phyloP scores from a whole-genome alignment of 2,888 invertebrate species.

The Aphidius colemani region DNA sequence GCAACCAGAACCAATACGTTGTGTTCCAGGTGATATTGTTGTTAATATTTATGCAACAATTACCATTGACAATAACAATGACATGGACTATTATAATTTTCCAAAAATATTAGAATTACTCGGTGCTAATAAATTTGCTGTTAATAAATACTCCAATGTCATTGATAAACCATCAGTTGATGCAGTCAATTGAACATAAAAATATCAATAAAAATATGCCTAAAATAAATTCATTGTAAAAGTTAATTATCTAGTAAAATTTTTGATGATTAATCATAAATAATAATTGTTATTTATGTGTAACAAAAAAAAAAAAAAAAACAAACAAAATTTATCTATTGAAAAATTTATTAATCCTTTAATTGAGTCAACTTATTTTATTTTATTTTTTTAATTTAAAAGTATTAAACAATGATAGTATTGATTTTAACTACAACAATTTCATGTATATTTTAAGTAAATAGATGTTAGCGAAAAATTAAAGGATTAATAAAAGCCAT shows the following conservation, averaged over 20 bases:
- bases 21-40: constrained; percentile 53
- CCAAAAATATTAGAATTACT: constrained; percentile 36
- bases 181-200: neutral
- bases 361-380: neutral
- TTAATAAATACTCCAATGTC: constrained; percentile 28
- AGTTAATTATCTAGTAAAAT: too few species aligned
- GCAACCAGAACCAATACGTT: constrained; percentile 53
- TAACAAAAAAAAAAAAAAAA: neutral
- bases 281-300: too few species aligned
- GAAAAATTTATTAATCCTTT: constrained; percentile 2
- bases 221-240: too few species aligned
- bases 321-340: neutral
- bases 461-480: neutral
- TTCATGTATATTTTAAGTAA: neutral
- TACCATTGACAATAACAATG: constrained; percentile 22
- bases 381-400: too few species aligned
- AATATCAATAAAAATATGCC: too few species aligned
- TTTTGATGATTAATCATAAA: neutral
- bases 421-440: too few species aligned
- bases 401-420: too few species aligned
- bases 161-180: constrained; percentile 35
- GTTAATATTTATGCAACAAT: constrained; percentile 41
- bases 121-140: constrained; percentile 36
- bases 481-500: neutral
- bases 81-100: constrained; percentile 24